Evolutionary conservation across 2,888 invertebrate species (phyloP).

Genomic region (Phymatocera aterrima): DNA sequence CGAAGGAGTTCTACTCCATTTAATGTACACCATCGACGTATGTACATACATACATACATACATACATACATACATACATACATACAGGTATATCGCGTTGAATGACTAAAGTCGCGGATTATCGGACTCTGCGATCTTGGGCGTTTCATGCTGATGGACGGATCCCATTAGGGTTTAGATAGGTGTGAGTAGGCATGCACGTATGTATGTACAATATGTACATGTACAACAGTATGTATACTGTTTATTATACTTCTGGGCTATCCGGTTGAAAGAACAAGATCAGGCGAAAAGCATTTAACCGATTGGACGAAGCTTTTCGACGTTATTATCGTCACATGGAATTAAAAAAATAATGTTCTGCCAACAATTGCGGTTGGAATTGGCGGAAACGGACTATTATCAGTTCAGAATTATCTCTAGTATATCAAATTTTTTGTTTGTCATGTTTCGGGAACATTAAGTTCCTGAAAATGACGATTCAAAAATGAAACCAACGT

Average conservation of each 20-base stretch:
- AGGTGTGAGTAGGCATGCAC: no score
- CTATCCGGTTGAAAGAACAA: no score
- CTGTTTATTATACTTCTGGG: not conserved
- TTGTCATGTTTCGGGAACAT: no score
- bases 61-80: no score
- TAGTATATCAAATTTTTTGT: no score
- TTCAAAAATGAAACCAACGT: no score
- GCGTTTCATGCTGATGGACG: not conserved
- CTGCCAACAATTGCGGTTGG: not conserved
- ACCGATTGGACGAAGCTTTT: not conserved
- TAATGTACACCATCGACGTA: not conserved
- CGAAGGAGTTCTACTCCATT: not conserved
- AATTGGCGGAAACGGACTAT: not conserved
- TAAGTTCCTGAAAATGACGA: no score
- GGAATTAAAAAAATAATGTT: no score
- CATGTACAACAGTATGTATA: no score
- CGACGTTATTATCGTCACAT: not conserved
- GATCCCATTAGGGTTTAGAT: conserved; percentile 4
- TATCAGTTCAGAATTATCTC: no score
- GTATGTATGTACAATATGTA: no score
- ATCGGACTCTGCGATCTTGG: not conserved
- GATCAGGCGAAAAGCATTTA: not conserved
- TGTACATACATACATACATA: no score
- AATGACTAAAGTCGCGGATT: not conserved
- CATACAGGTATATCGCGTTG: not conserved